Base-by-base conservation (phyloP, 2,113 vertebrate genomes). In the Eidolon helvum region DNA sequence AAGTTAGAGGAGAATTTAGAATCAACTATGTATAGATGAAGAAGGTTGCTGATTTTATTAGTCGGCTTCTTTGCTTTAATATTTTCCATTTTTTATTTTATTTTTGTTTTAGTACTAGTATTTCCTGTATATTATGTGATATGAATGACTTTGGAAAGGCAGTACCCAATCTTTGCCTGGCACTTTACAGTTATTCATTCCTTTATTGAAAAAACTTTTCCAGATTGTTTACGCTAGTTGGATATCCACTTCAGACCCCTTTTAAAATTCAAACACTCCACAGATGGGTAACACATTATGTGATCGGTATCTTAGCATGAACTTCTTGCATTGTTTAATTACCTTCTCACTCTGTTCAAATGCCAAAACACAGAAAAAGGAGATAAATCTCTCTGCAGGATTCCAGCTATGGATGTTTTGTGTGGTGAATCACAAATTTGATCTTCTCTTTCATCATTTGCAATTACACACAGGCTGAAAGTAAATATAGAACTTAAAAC, bases 281-380 rank as follows among this genome's bases (percentile, higher is more conserved):
- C 21, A 7, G 45, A 75, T 5, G 10, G 3, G 22, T 59, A 72
- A 45, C 61, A 59, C 9, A 57, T 43, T 38, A 59, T n/a, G 18
- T 61, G 59, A 89, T 72, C 68, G 30, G 53, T 72, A 80, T 71
- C 50, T 92, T 84, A 68, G 59, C 22, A 30, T n/a, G 28, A 93
- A 87, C 78, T 79, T 91, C 53, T 45, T 57, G 21, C 85, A 38
- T n/a, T 57, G 40, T 40, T 90, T 38, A 55, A 28, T 87, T 63
- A 43, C 84, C 75, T 40, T 87, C 94, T 95, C n/a, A 15, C 1
- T 91, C 57, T 48, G 50, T 90, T 97, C 94, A 96, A 97, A 94
- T 63, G 11, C 35, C 53, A 48, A 45, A 65, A 53, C 28, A 91
- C 57, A 68, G 26, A 40, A 87, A 96, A 97, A 87, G 68, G n/a